Conservation (phyloP, 35 echinoderm and acorn worm species). For the Diadema setosum region DNA sequence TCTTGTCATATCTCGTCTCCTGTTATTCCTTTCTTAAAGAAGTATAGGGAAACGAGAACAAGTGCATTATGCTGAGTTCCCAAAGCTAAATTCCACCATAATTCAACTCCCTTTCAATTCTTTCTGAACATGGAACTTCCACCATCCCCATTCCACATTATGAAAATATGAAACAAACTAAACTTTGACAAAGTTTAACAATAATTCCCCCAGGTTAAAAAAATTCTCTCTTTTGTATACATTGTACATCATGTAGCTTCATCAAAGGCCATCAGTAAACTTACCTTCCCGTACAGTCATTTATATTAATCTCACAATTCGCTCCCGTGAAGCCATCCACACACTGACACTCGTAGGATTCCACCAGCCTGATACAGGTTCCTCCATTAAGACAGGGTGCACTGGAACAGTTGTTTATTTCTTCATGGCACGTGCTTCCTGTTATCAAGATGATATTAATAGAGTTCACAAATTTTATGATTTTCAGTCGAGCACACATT, state of each 20-base stretch:
- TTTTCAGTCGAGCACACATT: too few relatives aligned
- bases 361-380: constrained; percentile 27
- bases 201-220: not conserved
- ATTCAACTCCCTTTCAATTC: too few relatives aligned
- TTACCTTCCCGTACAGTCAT: not conserved
- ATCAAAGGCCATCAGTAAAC: not conserved
- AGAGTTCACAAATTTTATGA: too few relatives aligned
- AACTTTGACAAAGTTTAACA: not conserved
- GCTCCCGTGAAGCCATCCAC: constrained; percentile 28
- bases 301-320: constrained; percentile 22
- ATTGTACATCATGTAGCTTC: not conserved
- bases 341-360: constrained; percentile 36
- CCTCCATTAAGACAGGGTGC: constrained; percentile 38
- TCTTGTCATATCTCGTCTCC: too few relatives aligned
- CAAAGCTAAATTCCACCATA: too few relatives aligned
- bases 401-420: constrained; percentile 33
- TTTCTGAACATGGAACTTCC: too few relatives aligned
- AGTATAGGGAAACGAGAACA: too few relatives aligned
- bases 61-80: too few relatives aligned
- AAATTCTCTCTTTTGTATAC: not conserved
- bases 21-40: too few relatives aligned
- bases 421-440: not conserved
- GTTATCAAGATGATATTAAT: too few relatives aligned
- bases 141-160: too few relatives aligned
- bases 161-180: not conserved